phyloP scores from a whole-genome alignment of 2,888 invertebrate genomes.

The Rosalia funebris region DNA sequence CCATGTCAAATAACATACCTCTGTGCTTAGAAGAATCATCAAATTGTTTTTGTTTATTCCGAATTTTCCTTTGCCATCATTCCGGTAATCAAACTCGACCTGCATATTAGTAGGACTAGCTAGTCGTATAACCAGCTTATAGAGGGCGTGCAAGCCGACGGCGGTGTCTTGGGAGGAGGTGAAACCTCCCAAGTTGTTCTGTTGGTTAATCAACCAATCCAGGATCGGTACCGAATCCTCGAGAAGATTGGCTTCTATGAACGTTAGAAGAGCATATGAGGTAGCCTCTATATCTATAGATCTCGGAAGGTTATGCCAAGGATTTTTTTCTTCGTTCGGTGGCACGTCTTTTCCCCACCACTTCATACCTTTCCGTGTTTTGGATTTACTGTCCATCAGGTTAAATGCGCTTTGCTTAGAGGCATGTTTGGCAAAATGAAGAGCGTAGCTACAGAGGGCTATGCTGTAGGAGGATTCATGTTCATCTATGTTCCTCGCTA shows the following conservation, averaged over 20 bases:
- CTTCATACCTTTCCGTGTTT: slow-evolving; percentile 74
- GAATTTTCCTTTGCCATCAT: slow-evolving; percentile 68
- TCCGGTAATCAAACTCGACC: slow-evolving; percentile 57
- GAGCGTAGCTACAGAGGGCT: slow-evolving; percentile 79
- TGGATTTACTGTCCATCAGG: slow-evolving; percentile 68
- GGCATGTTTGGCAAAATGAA: slow-evolving; percentile 80
- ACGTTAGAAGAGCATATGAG: slow-evolving; percentile 84
- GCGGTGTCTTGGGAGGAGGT: slow-evolving; percentile 82
- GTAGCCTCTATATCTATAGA: slow-evolving; percentile 88
- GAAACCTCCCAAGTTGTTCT: slow-evolving; percentile 77
- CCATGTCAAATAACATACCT: too few species aligned
- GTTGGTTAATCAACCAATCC: slow-evolving; percentile 77
- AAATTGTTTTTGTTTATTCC: slow-evolving; percentile 81
- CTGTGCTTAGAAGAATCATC: slow-evolving; percentile 82
- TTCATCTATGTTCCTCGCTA: slow-evolving; percentile 74
- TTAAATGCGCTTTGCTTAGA: slow-evolving; percentile 74
- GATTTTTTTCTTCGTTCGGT: slow-evolving; percentile 69
- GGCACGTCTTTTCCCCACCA: slow-evolving; percentile 81
- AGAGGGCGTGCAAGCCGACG: slow-evolving; percentile 77
- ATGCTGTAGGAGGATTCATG: slow-evolving; percentile 79
- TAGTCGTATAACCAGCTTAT: slow-evolving; percentile 72
- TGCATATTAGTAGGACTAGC: slow-evolving; percentile 64
- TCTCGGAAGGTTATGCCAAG: slow-evolving; percentile 73
- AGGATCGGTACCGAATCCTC: slow-evolving; percentile 72
- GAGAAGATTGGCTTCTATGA: slow-evolving; percentile 65